Conservation (phyloP, 2,113 vertebrate genomes). For the Vimba vimba region DNA sequence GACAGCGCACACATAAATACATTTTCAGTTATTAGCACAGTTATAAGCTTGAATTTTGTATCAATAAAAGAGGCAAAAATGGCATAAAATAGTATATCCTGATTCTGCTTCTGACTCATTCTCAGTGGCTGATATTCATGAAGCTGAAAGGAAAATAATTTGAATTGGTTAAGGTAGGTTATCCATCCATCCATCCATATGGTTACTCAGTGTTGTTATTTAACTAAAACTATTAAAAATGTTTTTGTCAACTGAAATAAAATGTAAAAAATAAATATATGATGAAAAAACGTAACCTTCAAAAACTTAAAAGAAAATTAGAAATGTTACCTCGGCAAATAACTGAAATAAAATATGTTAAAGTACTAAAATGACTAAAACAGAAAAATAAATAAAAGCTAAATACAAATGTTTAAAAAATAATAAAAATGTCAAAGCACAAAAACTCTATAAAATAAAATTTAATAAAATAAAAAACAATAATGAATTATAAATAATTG, state of each 20-base stretch:
- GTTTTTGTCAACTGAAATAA: neutral
- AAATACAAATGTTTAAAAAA: neutral
- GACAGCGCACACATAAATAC: neutral
- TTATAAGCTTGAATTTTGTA: neutral
- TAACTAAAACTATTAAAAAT: neutral
- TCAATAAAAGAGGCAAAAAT: neutral
- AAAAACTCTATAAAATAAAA: neutral
- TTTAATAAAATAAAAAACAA: no score
- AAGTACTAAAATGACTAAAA: neutral
- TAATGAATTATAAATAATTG: no score
- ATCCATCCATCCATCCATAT: no score
- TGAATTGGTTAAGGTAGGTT: no score
- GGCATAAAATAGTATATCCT: neutral
- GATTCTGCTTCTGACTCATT: neutral
- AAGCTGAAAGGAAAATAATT: neutral
- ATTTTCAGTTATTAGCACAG: constrained; percentile 35
- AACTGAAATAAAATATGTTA: neutral
- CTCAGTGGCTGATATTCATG: neutral
- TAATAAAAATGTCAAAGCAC: no score
- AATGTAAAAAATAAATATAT: neutral
- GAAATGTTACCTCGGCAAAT: neutral
- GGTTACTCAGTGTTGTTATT: neutral
- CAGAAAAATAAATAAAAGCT: neutral
- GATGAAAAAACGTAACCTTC: neutral
- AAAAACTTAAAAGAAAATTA: neutral